Evolutionary conservation across 2,888 invertebrate species (phyloP), one percentile per base, ranked within the genome.

Genomic region (Gryllus longicercus): DNA sequence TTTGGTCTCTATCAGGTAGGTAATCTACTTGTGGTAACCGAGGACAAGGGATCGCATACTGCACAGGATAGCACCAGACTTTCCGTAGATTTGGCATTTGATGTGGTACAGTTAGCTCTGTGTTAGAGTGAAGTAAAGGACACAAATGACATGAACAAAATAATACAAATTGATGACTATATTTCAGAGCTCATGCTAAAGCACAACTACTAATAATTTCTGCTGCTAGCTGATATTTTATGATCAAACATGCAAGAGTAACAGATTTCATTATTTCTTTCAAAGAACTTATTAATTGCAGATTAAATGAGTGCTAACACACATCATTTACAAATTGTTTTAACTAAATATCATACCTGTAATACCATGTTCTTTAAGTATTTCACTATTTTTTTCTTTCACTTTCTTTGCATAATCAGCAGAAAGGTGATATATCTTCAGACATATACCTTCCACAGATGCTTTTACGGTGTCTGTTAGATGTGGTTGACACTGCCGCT

Each of bases 31-130:
- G 91, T 14, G 97, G 96, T 85, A 96, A 90, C 78, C 96, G 91
- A 3, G 96, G 96, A 83, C 95, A 93, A 82, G 95, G 91, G 11
- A 79, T 79, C 74, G 95, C 93, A 88, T 96, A 95, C 88, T 96
- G 96, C 81, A 96, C 93, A 3, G 98, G 96, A 88, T 98, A 98
- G 89, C 98, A 98, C 93, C 96, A 95, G 81, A 97, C 97, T 88
- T 96, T 96, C 83, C 97, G 92, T 16, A 94, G 89, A 77, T 93
- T 92, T 74, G 93, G 93, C 84, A 92, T 92, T 82, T 92, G 91
- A 25, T 85, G 82, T 50, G 85, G 84, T 76, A 84, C 80, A 51
- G 82, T 82, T 78, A 86, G 84, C 80, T 85, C 85, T 85, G 81
- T n/a, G 77, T 79, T 50, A 79, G 75, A 81, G 79, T 79, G 81